Evolutionary conservation across 2,888 invertebrate species (phyloP).

Genomic region (Petrolisthes manimaculis): DNA sequence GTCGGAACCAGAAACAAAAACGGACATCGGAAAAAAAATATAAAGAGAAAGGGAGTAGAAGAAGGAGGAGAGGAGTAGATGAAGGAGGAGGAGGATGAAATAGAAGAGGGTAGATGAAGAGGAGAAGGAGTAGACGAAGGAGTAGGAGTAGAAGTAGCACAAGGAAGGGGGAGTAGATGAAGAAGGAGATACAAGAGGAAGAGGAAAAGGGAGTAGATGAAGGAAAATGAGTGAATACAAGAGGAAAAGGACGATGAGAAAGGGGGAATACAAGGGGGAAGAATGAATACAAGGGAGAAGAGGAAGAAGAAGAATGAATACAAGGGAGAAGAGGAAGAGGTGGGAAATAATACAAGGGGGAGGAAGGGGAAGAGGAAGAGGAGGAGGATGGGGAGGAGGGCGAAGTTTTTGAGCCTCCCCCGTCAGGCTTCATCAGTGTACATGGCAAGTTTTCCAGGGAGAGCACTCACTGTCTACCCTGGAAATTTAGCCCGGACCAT

Average conservation of each 20-base stretch:
- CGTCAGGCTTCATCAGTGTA: constrained; percentile 60
- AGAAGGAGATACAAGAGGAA: background rate
- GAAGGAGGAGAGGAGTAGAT: too few relatives aligned
- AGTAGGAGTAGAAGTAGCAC: too few relatives aligned
- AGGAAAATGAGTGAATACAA: too few relatives aligned
- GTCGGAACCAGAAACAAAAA: constrained; percentile 53
- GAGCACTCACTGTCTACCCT: constrained; percentile 61
- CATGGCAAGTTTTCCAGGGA: constrained; percentile 60
- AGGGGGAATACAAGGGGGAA: background rate
- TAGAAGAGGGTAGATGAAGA: background rate
- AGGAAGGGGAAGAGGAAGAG: background rate
- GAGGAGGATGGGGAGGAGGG: constrained; percentile 9
- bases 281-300: background rate
- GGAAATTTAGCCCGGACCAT: constrained; percentile 60
- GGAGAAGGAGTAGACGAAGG: background rate
- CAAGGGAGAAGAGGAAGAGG: background rate
- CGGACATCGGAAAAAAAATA: constrained; percentile 29
- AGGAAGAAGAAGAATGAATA: background rate
- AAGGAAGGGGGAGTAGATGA: too few relatives aligned
- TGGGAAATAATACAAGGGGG: background rate
- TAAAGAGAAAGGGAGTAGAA: background rate
- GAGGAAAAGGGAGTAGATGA: constrained; percentile 9
- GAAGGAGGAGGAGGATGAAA: background rate
- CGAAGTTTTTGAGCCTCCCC: constrained; percentile 50
- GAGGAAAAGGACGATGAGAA: background rate